phyloP scores from a whole-genome alignment of 1,140 invertebrate genomes.

The Heliothis subflexa region DNA sequence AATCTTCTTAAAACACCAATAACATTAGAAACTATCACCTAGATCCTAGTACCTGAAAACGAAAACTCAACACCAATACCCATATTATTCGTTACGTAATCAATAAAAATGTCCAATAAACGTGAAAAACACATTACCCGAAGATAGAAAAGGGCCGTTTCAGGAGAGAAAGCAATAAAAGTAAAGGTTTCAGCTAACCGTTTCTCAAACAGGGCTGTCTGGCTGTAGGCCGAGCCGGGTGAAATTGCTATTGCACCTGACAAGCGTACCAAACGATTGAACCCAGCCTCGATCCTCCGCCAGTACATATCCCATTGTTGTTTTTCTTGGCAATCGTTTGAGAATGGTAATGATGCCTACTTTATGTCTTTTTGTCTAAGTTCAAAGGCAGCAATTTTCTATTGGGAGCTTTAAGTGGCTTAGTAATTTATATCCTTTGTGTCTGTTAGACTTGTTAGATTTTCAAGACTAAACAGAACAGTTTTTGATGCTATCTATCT shows the following conservation, averaged over 20 bases:
- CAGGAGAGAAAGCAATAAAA: conserved; percentile 63
- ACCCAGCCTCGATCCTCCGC: conserved; percentile 24
- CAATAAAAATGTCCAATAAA: conserved; percentile 49
- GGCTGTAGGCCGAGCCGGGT: conserved; percentile 49
- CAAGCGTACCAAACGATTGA: conserved; percentile 57
- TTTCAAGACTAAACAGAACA: background rate
- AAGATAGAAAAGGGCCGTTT: conserved; percentile 48
- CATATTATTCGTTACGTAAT: conserved; percentile 9
- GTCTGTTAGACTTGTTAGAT: background rate
- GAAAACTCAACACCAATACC: background rate
- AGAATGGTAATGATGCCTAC: conserved; percentile 38
- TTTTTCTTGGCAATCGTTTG: conserved; percentile 45
- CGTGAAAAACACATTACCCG: conserved; percentile 29
- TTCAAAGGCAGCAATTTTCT: background rate
- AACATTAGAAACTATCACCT: background rate
- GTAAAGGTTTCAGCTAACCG: conserved; percentile 65
- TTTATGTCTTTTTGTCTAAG: conserved; percentile 25
- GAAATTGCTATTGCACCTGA: conserved; percentile 72
- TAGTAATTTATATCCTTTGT: background rate
- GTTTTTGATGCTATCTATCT: too few species aligned
- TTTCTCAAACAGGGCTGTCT: conserved; percentile 64
- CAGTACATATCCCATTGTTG: conserved; percentile 45
- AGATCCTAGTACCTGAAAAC: background rate
- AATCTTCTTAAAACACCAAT: background rate
- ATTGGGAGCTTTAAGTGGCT: background rate